These are phyloP conservation scores for Drosophila elegans DNA, from an alignment of 1,140 invertebrate genomes.

Conservation along the genomic window DNA sequence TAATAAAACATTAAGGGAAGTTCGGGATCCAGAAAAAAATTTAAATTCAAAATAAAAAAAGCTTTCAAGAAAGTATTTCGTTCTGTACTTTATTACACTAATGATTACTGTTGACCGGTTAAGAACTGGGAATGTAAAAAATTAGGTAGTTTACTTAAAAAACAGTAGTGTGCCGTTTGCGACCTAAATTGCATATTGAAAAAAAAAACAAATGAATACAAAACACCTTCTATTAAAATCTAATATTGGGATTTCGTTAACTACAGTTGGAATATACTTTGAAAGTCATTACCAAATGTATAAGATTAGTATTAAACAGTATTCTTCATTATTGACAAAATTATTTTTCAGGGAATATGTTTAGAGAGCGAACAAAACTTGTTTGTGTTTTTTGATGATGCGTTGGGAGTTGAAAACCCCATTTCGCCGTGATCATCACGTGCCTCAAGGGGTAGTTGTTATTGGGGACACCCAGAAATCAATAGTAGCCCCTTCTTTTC, in stretches of 20 bases:
- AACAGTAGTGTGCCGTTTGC: not conserved
- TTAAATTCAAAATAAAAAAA: no score
- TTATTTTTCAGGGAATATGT: not conserved
- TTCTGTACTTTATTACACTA: not conserved
- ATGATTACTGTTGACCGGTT: not conserved
- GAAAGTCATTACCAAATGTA: no score
- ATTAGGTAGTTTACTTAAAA: not conserved
- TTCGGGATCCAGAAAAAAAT: no score
- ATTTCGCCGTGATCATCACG: no score
- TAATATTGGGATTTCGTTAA: no score
- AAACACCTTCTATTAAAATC: no score
- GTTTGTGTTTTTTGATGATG: not conserved
- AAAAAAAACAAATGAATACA: no score
- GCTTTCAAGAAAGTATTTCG: not conserved
- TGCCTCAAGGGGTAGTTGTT: not conserved
- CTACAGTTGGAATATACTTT: no score
- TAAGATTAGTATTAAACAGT: no score
- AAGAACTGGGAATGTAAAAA: not conserved
- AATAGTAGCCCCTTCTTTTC: slow-evolving; percentile 9
- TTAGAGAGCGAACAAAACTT: not conserved
- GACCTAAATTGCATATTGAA: no score
- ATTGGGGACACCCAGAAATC: not conserved
- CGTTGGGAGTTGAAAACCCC: not conserved
- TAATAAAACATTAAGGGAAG: no score
- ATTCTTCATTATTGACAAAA: not conserved